phyloP scores from a whole-genome alignment of 2,113 vertebrate species.

The Arenaria interpres region DNA sequence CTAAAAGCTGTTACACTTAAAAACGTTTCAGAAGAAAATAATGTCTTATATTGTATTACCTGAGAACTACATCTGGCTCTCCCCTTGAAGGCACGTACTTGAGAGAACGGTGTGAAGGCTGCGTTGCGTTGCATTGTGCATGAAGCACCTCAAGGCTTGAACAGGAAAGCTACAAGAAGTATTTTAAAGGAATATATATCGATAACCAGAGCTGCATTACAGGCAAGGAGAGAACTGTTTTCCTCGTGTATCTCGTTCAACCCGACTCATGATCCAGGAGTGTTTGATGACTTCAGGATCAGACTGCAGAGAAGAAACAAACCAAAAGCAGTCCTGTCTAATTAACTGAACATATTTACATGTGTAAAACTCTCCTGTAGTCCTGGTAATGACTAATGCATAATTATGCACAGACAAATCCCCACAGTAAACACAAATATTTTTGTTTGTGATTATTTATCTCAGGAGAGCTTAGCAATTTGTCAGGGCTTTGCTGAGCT shows the following conservation, averaged over 20 bases:
- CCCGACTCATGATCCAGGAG: background rate
- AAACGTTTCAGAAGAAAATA: constrained; percentile 42
- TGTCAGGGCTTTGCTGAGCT: constrained; percentile 43
- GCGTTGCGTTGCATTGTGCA: background rate
- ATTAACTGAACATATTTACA: constrained; percentile 75
- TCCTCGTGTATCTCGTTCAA: background rate
- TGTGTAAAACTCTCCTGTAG: constrained; percentile 74
- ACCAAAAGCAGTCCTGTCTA: constrained; percentile 68
- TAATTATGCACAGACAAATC: constrained; percentile 75
- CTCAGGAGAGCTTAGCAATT: constrained; percentile 61
- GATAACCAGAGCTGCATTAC: background rate
- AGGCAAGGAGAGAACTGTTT: background rate
- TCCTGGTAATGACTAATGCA: constrained; percentile 67
- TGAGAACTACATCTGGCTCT: constrained; percentile 5
- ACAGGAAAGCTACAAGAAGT: background rate
- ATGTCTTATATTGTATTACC: background rate
- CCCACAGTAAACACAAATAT: constrained; percentile 74
- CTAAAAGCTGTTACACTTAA: constrained; percentile 57
- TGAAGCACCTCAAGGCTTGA: background rate
- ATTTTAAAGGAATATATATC: background rate
- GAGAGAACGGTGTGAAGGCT: background rate
- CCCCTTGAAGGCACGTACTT: background rate
- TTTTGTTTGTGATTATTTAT: constrained; percentile 70
- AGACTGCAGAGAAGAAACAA: constrained; percentile 53
- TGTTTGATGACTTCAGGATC: constrained; percentile 56